Evolutionary conservation across 2,797 vertebrate species (phyloP).

Genomic region (Phrynocephalus forsythii): DNA sequence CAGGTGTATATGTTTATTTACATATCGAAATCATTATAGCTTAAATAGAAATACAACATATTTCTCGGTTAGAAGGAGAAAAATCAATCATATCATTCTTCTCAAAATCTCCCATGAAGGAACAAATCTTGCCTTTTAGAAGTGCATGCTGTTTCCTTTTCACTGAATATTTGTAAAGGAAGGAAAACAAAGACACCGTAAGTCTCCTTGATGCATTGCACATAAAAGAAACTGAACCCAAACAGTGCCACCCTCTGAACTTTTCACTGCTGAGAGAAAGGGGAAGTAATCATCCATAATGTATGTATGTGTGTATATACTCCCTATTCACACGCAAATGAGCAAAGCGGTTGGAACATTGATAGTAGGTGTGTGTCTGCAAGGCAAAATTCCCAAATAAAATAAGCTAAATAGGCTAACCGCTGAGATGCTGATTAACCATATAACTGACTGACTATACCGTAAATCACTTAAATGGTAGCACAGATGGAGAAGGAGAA

Average conservation of each 20-base stretch:
- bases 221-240: background rate
- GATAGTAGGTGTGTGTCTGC: background rate
- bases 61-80: too few relatives aligned
- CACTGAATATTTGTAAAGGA: background rate
- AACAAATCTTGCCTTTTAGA: background rate
- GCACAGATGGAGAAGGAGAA: slow-evolving; percentile 44
- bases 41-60: too few relatives aligned
- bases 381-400: slow-evolving; percentile 41
- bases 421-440: slow-evolving; percentile 55
- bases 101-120: background rate
- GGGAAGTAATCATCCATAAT: too few relatives aligned
- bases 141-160: background rate
- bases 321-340: background rate
- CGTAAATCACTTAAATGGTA: slow-evolving; percentile 57
- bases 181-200: background rate
- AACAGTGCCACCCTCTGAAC: background rate
- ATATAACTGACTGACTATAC: slow-evolving; percentile 57
- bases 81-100: background rate
- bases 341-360: background rate
- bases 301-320: background rate
- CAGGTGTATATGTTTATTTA: too few relatives aligned
- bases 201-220: background rate
- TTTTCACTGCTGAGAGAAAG: background rate
- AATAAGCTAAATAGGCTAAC: slow-evolving; percentile 43
- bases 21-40: too few relatives aligned